Base-by-base conservation (phyloP, 2,888 invertebrate genomes). In the Diaphora mendica region DNA sequence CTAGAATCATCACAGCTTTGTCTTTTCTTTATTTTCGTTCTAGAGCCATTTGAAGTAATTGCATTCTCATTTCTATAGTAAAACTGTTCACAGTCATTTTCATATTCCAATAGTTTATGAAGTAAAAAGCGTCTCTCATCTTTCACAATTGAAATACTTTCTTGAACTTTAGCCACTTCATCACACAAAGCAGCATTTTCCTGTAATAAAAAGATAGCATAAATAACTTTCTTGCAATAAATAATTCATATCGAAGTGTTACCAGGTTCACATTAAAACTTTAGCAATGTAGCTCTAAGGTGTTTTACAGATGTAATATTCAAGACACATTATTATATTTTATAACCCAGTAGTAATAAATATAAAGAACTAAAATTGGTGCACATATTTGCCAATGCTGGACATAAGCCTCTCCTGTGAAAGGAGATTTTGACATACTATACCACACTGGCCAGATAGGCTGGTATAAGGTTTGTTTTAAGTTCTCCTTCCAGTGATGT, bases 111-210 rank as follows among this genome's bases (percentile, higher is more conserved):
- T 33, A 98, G 92, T 90, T 98, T 98, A 79, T 97, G 96, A 44
- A 98, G 94, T 65, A 99, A 93, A 91, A 97, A 98, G 81, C 98
- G 96, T 77, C 98, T 96, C 91, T 99, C 98, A 89, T 98, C 98
- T 88, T 98, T 98, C 0, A 97, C 97, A 71, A 97, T 96, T 42
- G 97, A 92, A 69, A 98, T 97, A 90, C 98, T 98, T 86, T 98
- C 97, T 92, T 99, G 98, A 79, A 98, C 97, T 91, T 97, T 97
- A 0, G 98, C 97, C 26, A 98, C 97, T 96, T 99, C 98, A 95
- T 99, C 99, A 91, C 98, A 98, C 4, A 99, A 91, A 9, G 98
- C 97, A 71, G 98, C 97, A 94, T 98, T 98, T 95, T 98, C 98
- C 98, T 98, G 85, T 64, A 86, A 86, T 39, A 69, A 9, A 55